These are phyloP conservation scores for Leptopilina clavipes DNA, from an alignment of 1,140 invertebrate species.

Conservation along the genomic window DNA sequence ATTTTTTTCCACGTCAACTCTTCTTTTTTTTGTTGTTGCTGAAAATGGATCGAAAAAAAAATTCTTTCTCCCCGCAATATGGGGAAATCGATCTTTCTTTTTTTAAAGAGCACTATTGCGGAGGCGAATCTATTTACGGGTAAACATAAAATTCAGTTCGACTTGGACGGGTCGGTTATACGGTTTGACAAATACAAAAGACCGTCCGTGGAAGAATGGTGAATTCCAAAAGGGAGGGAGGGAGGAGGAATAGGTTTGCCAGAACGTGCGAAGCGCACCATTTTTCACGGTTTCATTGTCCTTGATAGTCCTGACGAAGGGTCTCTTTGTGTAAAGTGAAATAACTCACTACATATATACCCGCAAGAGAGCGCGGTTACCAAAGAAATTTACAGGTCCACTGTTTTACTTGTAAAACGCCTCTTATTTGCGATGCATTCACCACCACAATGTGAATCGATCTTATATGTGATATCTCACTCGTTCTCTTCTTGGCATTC, in stretches of 20 bases:
- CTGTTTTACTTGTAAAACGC: conserved; percentile 15
- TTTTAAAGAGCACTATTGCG: conserved; percentile 21
- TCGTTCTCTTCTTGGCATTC: neutral
- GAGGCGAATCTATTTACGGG: conserved; percentile 46
- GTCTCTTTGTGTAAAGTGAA: conserved; percentile 56
- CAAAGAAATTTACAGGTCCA: conserved; percentile 19
- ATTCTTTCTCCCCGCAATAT: neutral
- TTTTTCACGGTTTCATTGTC: conserved; percentile 66
- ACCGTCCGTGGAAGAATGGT: conserved; percentile 52
- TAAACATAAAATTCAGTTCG: conserved; percentile 34
- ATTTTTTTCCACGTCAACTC: too few species aligned
- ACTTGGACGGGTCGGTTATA: conserved; percentile 8
- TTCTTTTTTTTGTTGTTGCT: too few species aligned
- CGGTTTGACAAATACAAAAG: conserved; percentile 57
- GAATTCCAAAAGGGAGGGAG: conserved; percentile 45
- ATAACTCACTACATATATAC: conserved; percentile 43
- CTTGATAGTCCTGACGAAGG: conserved; percentile 59
- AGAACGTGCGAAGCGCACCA: conserved; percentile 54
- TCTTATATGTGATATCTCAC: conserved; percentile 26
- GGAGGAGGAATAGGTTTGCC: conserved; percentile 44
- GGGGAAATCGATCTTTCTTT: conserved; percentile 9
- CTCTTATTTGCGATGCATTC: conserved; percentile 27
- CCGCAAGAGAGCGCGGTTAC: neutral
- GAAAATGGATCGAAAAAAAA: neutral
- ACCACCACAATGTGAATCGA: neutral